A percentile compares a stretch with the other conserved stretches of the same genome.
These are phyloP conservation scores for Sitta carolinensis DNA, from an alignment of 2,797 vertebrate genomes.

Conservation along the genomic window DNA sequence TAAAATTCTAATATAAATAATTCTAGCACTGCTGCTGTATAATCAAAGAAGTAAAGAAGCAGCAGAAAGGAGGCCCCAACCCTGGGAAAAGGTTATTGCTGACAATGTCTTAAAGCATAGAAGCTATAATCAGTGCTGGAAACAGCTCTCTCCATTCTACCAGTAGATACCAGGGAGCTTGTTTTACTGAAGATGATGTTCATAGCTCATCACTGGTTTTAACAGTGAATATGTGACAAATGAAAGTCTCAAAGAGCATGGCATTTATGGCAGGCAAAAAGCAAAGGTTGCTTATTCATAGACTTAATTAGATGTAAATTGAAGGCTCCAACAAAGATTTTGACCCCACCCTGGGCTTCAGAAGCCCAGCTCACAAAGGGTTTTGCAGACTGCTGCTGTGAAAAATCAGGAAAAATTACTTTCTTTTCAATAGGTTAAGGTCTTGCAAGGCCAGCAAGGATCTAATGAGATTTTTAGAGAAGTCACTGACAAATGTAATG, in stretches of 20 bases:
- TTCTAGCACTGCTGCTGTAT: neutral
- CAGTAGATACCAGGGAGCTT: neutral
- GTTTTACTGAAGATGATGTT: neutral
- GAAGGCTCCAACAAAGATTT: constrained; percentile 76
- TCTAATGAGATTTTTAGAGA: constrained; percentile 90
- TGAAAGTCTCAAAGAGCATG: neutral
- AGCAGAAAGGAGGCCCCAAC: neutral
- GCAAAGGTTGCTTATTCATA: neutral
- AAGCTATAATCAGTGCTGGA: neutral
- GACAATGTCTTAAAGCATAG: neutral
- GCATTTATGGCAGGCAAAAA: constrained; percentile 4
- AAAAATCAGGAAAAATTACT: constrained; percentile 82
- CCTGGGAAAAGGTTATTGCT: neutral
- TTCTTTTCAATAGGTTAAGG: constrained; percentile 83
- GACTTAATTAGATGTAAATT: constrained; percentile 42
- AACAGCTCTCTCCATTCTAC: neutral
- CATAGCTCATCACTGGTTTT: neutral
- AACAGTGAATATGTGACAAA: neutral
- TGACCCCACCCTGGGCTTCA: constrained; percentile 84
- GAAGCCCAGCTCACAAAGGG: constrained; percentile 85
- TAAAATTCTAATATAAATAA: neutral
- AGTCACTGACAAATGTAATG: constrained; percentile 87
- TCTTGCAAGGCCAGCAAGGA: constrained; percentile 85
- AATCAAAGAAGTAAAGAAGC: neutral
- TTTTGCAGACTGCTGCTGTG: constrained; percentile 85